Evolutionary conservation across 2,797 vertebrate species (phyloP).

Genomic region (Myoxocephalus aenaeus): DNA sequence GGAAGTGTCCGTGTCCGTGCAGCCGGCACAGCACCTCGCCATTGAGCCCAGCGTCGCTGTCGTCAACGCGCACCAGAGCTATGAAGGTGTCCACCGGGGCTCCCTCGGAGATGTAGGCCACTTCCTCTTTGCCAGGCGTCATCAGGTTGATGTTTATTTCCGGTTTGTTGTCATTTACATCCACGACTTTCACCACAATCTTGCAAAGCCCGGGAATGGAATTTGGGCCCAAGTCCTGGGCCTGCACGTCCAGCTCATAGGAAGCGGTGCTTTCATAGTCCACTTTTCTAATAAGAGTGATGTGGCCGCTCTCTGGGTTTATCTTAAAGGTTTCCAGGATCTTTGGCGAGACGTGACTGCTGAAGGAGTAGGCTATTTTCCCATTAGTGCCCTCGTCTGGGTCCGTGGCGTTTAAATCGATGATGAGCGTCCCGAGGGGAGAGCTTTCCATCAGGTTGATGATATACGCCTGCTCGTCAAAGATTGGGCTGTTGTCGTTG

Average conservation of each 20-base stretch:
- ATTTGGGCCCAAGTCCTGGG: conserved; percentile 96
- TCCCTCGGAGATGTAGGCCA: conserved; percentile 94
- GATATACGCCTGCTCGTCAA: conserved; percentile 90
- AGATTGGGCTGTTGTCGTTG: conserved; percentile 96
- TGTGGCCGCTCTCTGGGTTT: conserved; percentile 91
- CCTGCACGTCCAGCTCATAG: conserved; percentile 96
- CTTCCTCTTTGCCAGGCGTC: conserved; percentile 93
- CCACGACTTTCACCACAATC: conserved; percentile 94
- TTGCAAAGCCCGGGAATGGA: conserved; percentile 97
- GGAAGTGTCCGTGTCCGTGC: conserved; percentile 95
- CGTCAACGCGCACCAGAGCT: conserved; percentile 93
- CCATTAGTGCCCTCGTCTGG: conserved; percentile 97
- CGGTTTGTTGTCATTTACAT: conserved; percentile 97
- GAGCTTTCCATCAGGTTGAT: conserved; percentile 91
- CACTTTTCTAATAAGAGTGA: conserved; percentile 93
- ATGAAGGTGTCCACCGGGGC: conserved; percentile 94
- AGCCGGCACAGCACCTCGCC: conserved; percentile 93
- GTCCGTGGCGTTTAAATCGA: conserved; percentile 97
- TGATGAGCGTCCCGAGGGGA: conserved; percentile 89
- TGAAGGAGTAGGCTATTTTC: conserved; percentile 95
- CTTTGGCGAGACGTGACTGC: conserved; percentile 93
- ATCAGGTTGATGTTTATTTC: conserved; percentile 97
- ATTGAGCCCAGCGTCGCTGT: conserved; percentile 92
- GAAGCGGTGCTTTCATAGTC: conserved; percentile 93
- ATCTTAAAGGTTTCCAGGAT: conserved; percentile 95